Percentiles rank a stretch among this genome's conserved stretches.
phyloP scores from a whole-genome alignment of 2,113 vertebrate species.

The Bubo blakistoni region DNA sequence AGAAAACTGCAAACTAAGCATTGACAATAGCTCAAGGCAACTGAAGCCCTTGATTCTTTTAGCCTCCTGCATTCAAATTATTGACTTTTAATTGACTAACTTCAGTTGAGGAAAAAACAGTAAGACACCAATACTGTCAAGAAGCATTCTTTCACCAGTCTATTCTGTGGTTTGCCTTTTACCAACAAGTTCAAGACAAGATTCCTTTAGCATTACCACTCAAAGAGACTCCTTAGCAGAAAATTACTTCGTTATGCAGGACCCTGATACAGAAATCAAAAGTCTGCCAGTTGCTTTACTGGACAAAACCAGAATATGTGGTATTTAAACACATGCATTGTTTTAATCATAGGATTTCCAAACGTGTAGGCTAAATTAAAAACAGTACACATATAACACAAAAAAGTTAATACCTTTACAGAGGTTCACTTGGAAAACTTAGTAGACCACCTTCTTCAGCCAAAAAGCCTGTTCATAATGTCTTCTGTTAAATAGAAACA shows the following conservation, averaged over 20 bases:
- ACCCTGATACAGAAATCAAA: neutral
- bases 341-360: neutral
- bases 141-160: neutral
- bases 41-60: conserved; percentile 27
- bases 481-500: neutral
- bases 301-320: neutral
- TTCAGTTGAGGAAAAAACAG: neutral
- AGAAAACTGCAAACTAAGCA: conserved; percentile 49
- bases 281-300: neutral
- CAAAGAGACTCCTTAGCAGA: neutral
- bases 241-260: neutral
- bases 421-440: neutral
- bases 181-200: neutral
- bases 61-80: conserved; percentile 11
- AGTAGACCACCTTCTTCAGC: neutral
- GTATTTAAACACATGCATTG: neutral
- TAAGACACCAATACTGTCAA: neutral
- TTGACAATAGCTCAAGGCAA: conserved; percentile 57
- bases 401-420: neutral
- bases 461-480: neutral
- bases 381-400: neutral
- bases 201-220: neutral
- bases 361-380: neutral
- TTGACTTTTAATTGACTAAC: neutral
- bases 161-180: neutral